Percentiles rank a stretch among this genome's conserved stretches.
These are phyloP conservation scores for Rousettus madagascariensis DNA, from an alignment of 2,797 vertebrate species.

Conservation along the genomic window DNA sequence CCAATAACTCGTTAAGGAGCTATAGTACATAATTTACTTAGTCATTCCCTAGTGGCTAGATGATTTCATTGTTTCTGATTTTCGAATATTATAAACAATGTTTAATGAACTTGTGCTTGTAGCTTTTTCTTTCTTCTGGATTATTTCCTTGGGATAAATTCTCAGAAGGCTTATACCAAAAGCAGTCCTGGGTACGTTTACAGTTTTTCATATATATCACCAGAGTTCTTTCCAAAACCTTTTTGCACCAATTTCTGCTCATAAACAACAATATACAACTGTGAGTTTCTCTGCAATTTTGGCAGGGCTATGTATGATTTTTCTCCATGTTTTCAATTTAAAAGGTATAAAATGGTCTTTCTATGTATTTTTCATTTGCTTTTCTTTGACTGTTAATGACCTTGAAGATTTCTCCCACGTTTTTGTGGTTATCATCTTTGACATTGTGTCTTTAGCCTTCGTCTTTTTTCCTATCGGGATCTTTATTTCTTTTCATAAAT, in stretches of 20 bases:
- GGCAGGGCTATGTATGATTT: neutral
- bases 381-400: neutral
- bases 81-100: neutral
- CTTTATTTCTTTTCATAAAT: neutral
- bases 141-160: neutral
- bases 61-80: neutral
- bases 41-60: too few species aligned
- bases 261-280: neutral
- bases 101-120: neutral
- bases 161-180: conserved; percentile 21
- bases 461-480: neutral
- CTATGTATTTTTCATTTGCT: neutral
- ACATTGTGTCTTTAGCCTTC: neutral
- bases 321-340: neutral
- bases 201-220: neutral
- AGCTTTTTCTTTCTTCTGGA: neutral
- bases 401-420: too few species aligned
- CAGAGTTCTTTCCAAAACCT: neutral
- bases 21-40: neutral
- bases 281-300: neutral
- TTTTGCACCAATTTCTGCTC: neutral
- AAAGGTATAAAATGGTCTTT: neutral
- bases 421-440: neutral
- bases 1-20: neutral
- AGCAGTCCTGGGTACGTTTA: neutral